A percentile compares a stretch with the other conserved stretches of the same genome.
These are phyloP conservation scores for Sminthurinus aureus DNA, from an alignment of 2,888 invertebrate genomes.

Conservation along the genomic window DNA sequence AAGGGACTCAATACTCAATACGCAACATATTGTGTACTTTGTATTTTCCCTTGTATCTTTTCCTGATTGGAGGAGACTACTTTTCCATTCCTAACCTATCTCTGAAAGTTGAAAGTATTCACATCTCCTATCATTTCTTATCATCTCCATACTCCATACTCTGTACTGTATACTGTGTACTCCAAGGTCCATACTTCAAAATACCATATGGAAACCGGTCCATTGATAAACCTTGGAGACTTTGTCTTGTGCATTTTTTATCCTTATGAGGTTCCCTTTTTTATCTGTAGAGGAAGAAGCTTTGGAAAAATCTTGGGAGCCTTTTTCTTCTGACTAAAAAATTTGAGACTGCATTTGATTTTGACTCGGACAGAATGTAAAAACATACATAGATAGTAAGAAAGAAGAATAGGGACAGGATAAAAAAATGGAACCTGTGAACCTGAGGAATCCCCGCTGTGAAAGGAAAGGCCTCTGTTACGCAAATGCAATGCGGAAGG, in stretches of 20 bases:
- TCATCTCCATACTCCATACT: conserved; percentile 7
- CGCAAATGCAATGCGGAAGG: conserved; percentile 34
- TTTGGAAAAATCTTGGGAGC: too few species aligned
- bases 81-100: not conserved
- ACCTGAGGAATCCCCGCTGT: conserved; percentile 20
- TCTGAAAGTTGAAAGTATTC: not conserved
- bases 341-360: too few species aligned
- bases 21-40: not conserved
- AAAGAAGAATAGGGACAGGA: not conserved
- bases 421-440: conserved; percentile 15
- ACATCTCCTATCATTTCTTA: conserved; percentile 30
- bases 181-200: too few species aligned
- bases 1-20: too few species aligned
- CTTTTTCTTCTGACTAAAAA: too few species aligned
- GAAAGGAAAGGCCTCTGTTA: conserved; percentile 39
- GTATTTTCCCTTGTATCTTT: not conserved
- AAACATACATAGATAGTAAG: too few species aligned
- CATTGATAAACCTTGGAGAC: not conserved
- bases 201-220: not conserved
- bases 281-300: too few species aligned
- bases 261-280: too few species aligned
- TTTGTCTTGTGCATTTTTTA: too few species aligned
- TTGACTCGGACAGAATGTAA: too few species aligned
- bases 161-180: too few species aligned
- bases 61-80: conserved; percentile 27